phyloP scores from a whole-genome alignment of 2,888 invertebrate genomes.

The Sylvicola cinctus region DNA sequence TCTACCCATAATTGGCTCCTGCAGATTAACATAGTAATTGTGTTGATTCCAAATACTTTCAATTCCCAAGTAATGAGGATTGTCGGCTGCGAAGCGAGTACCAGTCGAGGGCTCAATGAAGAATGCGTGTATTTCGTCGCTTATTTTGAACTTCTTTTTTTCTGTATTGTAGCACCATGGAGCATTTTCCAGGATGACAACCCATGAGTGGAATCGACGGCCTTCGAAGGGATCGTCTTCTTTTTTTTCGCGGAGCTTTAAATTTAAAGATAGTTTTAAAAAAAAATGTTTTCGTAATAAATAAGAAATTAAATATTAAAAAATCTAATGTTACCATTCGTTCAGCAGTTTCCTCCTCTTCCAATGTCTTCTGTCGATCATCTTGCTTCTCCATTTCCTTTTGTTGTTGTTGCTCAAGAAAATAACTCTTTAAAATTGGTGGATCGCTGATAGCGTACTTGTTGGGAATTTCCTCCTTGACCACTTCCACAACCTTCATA shows the following conservation, averaged over 20 bases:
- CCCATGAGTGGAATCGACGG: constrained; percentile 66
- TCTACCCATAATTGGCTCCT: constrained; percentile 27
- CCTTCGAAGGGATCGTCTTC: constrained; percentile 43
- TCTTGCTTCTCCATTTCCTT: constrained; percentile 13
- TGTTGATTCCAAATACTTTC: constrained; percentile 72
- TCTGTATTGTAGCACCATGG: constrained; percentile 13
- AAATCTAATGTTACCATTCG: constrained; percentile 16
- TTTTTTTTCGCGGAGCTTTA: constrained; percentile 39
- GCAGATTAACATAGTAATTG: constrained; percentile 66
- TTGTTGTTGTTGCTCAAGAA: constrained; percentile 31
- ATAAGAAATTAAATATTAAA: too few relatives aligned
- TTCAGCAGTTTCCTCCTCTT: constrained; percentile 16
- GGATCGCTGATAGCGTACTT: constrained; percentile 32
- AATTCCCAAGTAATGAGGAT: constrained; percentile 46
- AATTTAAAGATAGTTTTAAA: not conserved
- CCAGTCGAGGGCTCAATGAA: constrained; percentile 81
- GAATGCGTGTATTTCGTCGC: constrained; percentile 27
- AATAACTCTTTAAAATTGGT: constrained; percentile 34
- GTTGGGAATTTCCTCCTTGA: constrained; percentile 11
- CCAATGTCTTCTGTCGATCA: constrained; percentile 7
- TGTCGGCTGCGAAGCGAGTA: constrained; percentile 31
- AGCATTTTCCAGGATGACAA: constrained; percentile 35
- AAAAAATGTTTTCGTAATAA: not conserved
- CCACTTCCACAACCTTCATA: constrained; percentile 12
- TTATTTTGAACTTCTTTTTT: constrained; percentile 13